Evolutionary conservation across 2,797 vertebrate genomes (phyloP).

Genomic region (Antennarius maculatus): DNA sequence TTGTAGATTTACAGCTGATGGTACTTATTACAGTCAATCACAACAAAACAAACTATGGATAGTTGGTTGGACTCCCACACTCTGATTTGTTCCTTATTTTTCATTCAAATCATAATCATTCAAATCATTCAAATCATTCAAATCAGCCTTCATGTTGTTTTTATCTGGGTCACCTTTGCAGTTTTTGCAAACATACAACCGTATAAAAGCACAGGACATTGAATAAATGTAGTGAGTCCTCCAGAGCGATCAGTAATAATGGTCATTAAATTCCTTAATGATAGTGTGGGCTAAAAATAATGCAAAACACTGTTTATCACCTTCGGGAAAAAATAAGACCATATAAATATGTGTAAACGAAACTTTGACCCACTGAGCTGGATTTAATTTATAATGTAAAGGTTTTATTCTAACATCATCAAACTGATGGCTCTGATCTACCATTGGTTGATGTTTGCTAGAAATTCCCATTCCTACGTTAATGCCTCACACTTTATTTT

Average conservation of each 20-base stretch:
- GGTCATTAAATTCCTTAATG: not conserved
- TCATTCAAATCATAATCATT: no score
- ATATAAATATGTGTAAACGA: not conserved
- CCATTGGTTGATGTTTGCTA: conserved; percentile 13
- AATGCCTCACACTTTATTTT: conserved; percentile 5
- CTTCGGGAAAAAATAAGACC: not conserved
- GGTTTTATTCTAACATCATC: conserved; percentile 1
- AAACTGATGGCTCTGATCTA: conserved; percentile 17
- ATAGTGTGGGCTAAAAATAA: conserved; percentile 20
- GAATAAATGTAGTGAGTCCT: conserved; percentile 7
- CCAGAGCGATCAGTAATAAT: not conserved
- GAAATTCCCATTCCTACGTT: conserved; percentile 8
- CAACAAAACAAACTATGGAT: no score
- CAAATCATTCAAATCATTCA: no score
- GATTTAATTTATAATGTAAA: conserved; percentile 6
- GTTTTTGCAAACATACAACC: no score
- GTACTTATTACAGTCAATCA: no score
- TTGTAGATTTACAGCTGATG: no score
- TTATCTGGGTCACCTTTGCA: no score
- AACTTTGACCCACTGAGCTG: conserved; percentile 2
- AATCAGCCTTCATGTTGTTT: no score
- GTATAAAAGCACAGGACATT: not conserved
- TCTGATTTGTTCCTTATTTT: no score
- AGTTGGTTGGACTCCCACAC: no score
- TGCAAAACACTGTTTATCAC: not conserved